Evolutionary conservation across 2,113 vertebrate species (phyloP), one percentile per base, ranked within the genome.

Genomic region (Pseudorasbora parva): DNA sequence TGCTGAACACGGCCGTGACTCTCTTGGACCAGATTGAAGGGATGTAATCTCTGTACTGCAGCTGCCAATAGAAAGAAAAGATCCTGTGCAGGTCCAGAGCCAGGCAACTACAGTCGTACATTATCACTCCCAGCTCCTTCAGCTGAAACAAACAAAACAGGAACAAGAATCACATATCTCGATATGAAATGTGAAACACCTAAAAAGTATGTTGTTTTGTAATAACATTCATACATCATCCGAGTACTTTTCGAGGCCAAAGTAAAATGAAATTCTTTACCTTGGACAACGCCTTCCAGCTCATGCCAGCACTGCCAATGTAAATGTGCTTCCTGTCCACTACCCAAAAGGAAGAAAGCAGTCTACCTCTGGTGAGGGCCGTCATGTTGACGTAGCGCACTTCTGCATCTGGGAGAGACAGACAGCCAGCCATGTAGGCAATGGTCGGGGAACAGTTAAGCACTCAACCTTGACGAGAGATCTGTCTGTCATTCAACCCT

Each of bases 311-410:
- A 56, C 97, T 99, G 89, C 97, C 97, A 43, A 99, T 95, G 88
- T 98, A 99, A 7, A 99, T 93, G 0, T 99, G 97, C 84, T 95
- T 96, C 60, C 95, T 96, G 89, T 99, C 97, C 62, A 99, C 96
- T 78, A 99, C 98, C 97, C 97, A 99, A 93, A 99, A 99, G 5
- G 97, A 97, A 0, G 97, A 96, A 85, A 93, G 95, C 47, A 99
- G 94, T 23, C 93, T 93, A 10, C 97, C 97, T 88, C 94, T 96
- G 41, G 95, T 98, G 57, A 98, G 96, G 2, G 95, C 95, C 0
- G 95, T 92, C 95, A 95, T 98, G 92, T 99, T 98, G 90, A 99
- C 92, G 51, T 96, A 95, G 64, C 95, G 93, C 83, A 98, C 95
- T 72, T 98, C 96, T 0, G 96, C 97, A 87, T 95, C 97, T 99